Conservation (phyloP, 35 echinoderm and acorn worm genomes). For the Heliocidaris erythrogramma region DNA sequence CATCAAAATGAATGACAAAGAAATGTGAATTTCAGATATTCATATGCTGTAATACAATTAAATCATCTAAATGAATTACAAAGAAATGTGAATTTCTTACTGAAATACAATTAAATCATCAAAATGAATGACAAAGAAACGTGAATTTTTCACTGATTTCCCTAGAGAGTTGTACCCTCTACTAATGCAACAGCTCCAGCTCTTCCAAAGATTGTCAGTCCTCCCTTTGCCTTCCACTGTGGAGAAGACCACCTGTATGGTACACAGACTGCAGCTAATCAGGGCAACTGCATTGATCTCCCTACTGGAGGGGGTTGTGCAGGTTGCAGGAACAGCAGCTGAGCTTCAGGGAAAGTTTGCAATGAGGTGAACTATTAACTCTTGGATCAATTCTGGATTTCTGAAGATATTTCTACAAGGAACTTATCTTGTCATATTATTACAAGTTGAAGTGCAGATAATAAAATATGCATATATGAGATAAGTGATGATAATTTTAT, state of each 20-base stretch:
- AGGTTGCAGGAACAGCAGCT: slow-evolving; percentile 81
- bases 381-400: not conserved
- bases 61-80: not conserved
- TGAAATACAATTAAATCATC: not conserved
- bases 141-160: not conserved
- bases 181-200: slow-evolving; percentile 87
- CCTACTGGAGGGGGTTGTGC: slow-evolving; percentile 87
- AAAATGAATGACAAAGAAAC: not conserved
- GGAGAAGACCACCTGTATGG: slow-evolving; percentile 44
- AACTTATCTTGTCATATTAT: too few relatives aligned
- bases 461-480: not conserved
- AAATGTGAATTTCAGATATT: not conserved
- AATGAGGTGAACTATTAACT: slow-evolving; percentile 58
- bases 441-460: not conserved
- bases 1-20: not conserved
- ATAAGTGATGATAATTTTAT: not conserved
- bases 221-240: slow-evolving; percentile 76
- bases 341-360: slow-evolving; percentile 65
- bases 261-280: slow-evolving; percentile 75
- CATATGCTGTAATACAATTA: not conserved
- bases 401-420: too few relatives aligned
- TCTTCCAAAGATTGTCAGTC: slow-evolving; percentile 90
- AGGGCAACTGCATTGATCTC: slow-evolving; percentile 68
- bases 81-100: not conserved
- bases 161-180: slow-evolving; percentile 86